Conservation (phyloP, 1,140 invertebrate genomes). For the Lepidostoma basale region DNA sequence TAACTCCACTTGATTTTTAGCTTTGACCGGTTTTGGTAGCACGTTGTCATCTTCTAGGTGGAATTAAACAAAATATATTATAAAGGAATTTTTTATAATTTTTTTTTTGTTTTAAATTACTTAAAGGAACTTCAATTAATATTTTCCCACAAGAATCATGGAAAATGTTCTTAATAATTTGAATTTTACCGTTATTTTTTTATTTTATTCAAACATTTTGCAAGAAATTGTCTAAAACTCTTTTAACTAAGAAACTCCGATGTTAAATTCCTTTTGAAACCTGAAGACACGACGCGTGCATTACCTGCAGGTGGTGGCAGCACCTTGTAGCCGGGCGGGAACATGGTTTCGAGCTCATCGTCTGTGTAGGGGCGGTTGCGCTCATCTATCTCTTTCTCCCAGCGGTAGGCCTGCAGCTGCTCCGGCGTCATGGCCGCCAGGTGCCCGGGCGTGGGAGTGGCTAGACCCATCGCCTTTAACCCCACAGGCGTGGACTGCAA, state of each 20-base stretch:
- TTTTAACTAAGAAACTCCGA: too few relatives aligned
- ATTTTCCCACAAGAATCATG: too few relatives aligned
- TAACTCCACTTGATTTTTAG: too few relatives aligned
- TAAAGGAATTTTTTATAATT: too few relatives aligned
- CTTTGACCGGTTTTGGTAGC: too few relatives aligned
- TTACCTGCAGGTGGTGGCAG: constrained; percentile 89
- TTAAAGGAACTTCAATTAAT: too few relatives aligned
- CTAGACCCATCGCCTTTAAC: constrained; percentile 95
- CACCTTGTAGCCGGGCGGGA: constrained; percentile 98
- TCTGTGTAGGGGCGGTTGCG: constrained; percentile 94
- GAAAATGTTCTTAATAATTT: too few relatives aligned
- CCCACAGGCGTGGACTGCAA: constrained; percentile 86
- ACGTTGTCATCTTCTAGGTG: too few relatives aligned
- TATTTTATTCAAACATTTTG: too few relatives aligned
- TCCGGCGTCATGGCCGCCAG: constrained; percentile 98
- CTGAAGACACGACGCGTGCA: not conserved
- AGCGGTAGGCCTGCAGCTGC: constrained; percentile 97
- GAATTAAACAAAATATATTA: too few relatives aligned
- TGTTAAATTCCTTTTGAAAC: not conserved
- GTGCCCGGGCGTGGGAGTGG: constrained; percentile 95
- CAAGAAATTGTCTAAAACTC: not conserved
- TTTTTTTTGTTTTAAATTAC: too few relatives aligned
- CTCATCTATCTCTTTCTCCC: constrained; percentile 99
- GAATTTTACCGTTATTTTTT: too few relatives aligned
- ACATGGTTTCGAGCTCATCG: constrained; percentile 96